Evolutionary conservation across 2,113 vertebrate genomes (phyloP).

Genomic region (Anguilla rostrata): DNA sequence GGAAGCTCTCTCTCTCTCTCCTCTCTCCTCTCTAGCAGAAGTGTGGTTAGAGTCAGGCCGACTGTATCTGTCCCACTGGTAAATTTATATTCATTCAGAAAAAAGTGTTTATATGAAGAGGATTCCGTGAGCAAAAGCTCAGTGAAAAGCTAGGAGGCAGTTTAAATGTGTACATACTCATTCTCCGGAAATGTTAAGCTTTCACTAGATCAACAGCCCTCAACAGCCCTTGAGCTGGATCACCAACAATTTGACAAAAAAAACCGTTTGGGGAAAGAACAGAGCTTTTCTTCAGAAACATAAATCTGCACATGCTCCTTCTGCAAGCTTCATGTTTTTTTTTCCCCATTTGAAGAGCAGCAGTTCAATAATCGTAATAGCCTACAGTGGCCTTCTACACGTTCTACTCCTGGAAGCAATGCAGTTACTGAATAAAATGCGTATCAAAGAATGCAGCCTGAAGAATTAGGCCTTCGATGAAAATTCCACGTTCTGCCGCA

Average conservation of each 20-base stretch:
- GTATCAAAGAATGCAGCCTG: not conserved
- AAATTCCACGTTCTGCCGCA: not conserved
- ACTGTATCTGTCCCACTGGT: not conserved
- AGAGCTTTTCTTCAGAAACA: constrained; percentile 27
- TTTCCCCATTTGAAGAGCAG: constrained; percentile 26
- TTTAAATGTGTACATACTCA: constrained; percentile 30
- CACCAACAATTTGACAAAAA: constrained; percentile 48
- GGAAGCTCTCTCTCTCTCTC: no score
- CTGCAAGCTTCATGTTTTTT: constrained; percentile 38
- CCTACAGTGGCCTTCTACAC: not conserved
- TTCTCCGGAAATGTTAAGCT: constrained; percentile 29
- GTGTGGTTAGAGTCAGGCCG: not conserved
- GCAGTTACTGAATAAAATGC: not conserved
- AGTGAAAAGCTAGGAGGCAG: not conserved
- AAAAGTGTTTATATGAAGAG: not conserved
- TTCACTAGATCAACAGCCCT: constrained; percentile 31
- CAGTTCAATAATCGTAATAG: constrained; percentile 10
- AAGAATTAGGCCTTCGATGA: not conserved
- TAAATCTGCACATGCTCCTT: constrained; percentile 34
- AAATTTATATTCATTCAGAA: not conserved
- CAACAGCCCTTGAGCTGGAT: constrained; percentile 36
- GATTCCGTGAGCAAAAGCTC: not conserved
- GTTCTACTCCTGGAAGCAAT: not conserved
- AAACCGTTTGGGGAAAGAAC: constrained; percentile 29
- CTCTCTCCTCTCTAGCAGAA: no score